Conservation (phyloP, 2,797 vertebrate genomes). For the Scomberomorus guttatus region DNA sequence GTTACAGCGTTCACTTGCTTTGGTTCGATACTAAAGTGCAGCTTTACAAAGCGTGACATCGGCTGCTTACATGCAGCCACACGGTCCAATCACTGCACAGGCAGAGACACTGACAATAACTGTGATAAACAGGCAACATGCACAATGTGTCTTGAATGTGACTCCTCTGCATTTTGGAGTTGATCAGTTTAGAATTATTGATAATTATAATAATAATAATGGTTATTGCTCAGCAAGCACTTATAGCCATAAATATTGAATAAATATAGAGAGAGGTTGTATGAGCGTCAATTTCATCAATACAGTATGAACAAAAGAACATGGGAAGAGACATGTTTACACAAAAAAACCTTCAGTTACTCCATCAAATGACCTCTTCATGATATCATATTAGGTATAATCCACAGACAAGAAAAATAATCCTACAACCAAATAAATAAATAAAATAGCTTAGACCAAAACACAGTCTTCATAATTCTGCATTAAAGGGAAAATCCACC, state of each 20-base stretch:
- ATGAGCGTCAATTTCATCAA: not conserved
- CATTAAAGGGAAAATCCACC: constrained; percentile 57
- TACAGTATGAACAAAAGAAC: constrained; percentile 19
- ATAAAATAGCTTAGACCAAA: constrained; percentile 64
- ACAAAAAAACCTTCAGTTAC: constrained; percentile 26
- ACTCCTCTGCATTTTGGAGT: constrained; percentile 5
- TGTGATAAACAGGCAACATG: not conserved
- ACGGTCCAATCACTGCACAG: constrained; percentile 30
- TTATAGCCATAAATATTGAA: constrained; percentile 31
- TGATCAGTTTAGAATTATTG: constrained; percentile 6
- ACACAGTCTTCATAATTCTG: constrained; percentile 62
- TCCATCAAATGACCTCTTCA: constrained; percentile 35
- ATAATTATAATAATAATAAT: constrained; percentile 27
- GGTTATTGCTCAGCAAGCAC: constrained; percentile 22
- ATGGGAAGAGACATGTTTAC: constrained; percentile 26
- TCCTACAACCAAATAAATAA: constrained; percentile 71
- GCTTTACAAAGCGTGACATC: constrained; percentile 33
- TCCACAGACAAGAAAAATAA: constrained; percentile 46
- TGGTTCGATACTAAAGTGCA: constrained; percentile 75
- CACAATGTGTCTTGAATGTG: not conserved
- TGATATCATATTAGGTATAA: constrained; percentile 47
- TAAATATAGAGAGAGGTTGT: constrained; percentile 20
- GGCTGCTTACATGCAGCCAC: not conserved
- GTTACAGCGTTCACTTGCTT: constrained; percentile 54
- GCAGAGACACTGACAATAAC: not conserved